Evolutionary conservation across 2,113 vertebrate species (phyloP).

Genomic region (Silurus asotus): DNA sequence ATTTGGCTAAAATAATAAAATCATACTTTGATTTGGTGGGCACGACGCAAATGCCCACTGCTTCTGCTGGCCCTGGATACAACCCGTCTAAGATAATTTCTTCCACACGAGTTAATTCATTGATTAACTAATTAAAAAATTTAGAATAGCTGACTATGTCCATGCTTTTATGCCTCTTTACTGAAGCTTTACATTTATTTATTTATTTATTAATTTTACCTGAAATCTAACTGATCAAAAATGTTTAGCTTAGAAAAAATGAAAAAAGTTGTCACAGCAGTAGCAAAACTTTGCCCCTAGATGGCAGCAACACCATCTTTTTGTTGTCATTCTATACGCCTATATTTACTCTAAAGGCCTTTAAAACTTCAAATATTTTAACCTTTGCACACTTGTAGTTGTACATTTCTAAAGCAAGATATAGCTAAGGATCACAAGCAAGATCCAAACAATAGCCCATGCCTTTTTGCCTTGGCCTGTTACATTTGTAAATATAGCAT

Average conservation of each 20-base stretch:
- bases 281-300: conserved; percentile 9
- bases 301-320: conserved; percentile 3
- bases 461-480: background rate
- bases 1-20: too few species aligned
- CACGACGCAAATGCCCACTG: too few species aligned
- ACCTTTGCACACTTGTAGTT: background rate
- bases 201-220: background rate
- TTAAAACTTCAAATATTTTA: background rate
- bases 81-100: too few species aligned
- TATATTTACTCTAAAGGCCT: background rate
- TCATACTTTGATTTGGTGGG: too few species aligned
- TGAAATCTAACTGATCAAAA: background rate
- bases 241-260: background rate
- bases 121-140: too few species aligned
- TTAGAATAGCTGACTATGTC: too few species aligned
- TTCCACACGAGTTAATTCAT: too few species aligned
- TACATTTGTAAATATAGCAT: background rate
- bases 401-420: background rate
- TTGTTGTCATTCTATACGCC: background rate
- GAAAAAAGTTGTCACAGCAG: background rate
- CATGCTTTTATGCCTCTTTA: background rate
- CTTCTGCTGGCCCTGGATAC: too few species aligned
- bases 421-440: too few species aligned
- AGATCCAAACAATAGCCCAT: background rate
- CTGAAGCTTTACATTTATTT: background rate